These are phyloP conservation scores for Linepithema humile DNA, from an alignment of 1,140 invertebrate species.

Conservation along the genomic window DNA sequence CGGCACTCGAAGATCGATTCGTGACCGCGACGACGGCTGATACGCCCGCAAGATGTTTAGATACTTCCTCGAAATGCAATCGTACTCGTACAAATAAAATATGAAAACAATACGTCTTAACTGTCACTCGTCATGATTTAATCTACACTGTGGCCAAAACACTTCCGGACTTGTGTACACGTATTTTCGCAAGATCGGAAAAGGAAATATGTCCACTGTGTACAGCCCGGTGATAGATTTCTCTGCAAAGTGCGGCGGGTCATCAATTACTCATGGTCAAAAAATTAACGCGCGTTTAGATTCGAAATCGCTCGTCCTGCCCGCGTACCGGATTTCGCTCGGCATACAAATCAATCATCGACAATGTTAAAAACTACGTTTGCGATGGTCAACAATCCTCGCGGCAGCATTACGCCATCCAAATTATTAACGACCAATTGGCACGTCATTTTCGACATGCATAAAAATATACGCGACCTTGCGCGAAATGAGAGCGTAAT, in stretches of 20 bases:
- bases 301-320: neutral
- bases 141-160: no score
- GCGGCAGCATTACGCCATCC: neutral
- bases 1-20: conserved; percentile 14
- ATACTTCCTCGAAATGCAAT: neutral
- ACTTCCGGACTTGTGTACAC: neutral
- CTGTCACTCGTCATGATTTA: no score
- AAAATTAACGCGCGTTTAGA: conserved; percentile 37
- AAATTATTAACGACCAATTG: conserved; percentile 42
- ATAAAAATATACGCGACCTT: neutral
- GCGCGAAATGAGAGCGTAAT: neutral
- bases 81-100: neutral
- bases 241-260: neutral
- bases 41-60: neutral
- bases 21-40: neutral
- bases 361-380: conserved; percentile 15
- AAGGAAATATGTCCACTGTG: neutral
- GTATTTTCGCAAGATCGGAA: neutral
- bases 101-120: neutral
- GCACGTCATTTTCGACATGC: neutral
- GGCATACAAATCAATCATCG: neutral
- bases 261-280: conserved; percentile 6
- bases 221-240: neutral
- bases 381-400: conserved; percentile 5
- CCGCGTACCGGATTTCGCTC: conserved; percentile 14